Evolutionary conservation across 2,113 vertebrate species (phyloP), one percentile per base, ranked within the genome.

Genomic region (Rhagologus leucostigma): DNA sequence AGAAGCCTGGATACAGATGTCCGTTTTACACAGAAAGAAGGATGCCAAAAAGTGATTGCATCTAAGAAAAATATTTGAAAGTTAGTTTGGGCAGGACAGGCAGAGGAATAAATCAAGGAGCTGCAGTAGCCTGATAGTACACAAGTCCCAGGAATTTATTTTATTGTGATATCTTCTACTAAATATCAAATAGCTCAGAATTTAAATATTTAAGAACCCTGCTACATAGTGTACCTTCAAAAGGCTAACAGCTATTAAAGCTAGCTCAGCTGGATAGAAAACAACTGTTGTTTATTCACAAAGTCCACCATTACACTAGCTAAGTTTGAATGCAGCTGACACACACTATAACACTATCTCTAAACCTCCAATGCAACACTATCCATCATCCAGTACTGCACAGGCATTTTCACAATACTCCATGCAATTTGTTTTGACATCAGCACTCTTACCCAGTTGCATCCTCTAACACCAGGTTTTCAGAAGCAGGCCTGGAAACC

Each of bases 181-280:
- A 91, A 94, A 77, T 47, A 94, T 47, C 39, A 91, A 52, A 64
- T 44, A 84, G 18, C 18, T 89, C 52, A 57, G 37, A 89, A 75
- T 11, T 63, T 84, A 96, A 95, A 93, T 90, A 95, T 92, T 94
- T 81, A 80, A 77, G 59, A 63, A 67, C 44, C 44, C 8, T 49
- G 32, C 24, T 84, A 80, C 59, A 81, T 4, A 67, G 52, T 16
- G 22, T 35, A 60, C 47, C 19, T 27, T 60, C 49, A 84, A 67
- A 91, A 87, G 57, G 9, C 35, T 56, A 94, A 68, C 19, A 88
- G 30, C 50, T 90, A 90, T 44, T 67, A 94, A 70, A 77, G 33
- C 47, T 3, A 27, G 24, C 44, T 50, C 35, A 77, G 32, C 18
- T 46, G 7, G 29, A 53, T 1, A 80, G 63, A 60, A 77, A 86